phyloP scores from a whole-genome alignment of 2,113 vertebrate genomes.

The Carettochelys insculpta region DNA sequence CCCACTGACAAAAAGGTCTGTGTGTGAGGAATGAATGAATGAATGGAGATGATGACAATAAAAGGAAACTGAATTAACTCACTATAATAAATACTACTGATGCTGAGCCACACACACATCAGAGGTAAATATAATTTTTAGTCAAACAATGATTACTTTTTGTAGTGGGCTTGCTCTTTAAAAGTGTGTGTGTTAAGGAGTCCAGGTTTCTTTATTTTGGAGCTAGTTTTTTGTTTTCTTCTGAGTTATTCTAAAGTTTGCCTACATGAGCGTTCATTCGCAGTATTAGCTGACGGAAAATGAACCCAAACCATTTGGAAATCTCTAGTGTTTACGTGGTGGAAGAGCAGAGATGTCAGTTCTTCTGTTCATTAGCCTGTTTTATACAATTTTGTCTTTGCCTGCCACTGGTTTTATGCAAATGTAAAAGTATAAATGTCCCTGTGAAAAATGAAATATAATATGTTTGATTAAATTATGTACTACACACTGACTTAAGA shows the following conservation, averaged over 20 bases:
- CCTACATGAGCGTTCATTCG: conserved; percentile 65
- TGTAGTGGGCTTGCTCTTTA: conserved; percentile 66
- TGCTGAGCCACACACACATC: not conserved
- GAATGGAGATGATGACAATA: not conserved
- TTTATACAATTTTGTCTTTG: not conserved
- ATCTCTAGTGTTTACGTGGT: not conserved
- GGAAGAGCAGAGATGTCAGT: conserved; percentile 6
- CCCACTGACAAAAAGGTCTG: not conserved
- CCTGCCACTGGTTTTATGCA: conserved; percentile 37
- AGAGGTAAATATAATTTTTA: not conserved
- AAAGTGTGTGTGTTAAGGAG: conserved; percentile 29
- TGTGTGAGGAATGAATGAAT: not conserved
- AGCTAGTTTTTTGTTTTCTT: not conserved
- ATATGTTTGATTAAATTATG: conserved; percentile 31
- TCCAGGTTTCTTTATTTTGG: conserved; percentile 46
- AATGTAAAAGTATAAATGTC: conserved; percentile 59
- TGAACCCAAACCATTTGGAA: conserved; percentile 57
- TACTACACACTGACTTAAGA: not conserved
- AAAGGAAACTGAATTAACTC: conserved; percentile 1
- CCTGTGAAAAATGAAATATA: conserved; percentile 56
- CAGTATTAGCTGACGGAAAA: conserved; percentile 48
- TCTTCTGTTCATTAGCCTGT: not conserved
- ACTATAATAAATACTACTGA: not conserved
- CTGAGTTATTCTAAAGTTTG: conserved; percentile 69
- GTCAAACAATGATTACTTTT: conserved; percentile 17